Evolutionary conservation across 2,113 vertebrate genomes (phyloP).

Genomic region (Calyptomena viridis): DNA sequence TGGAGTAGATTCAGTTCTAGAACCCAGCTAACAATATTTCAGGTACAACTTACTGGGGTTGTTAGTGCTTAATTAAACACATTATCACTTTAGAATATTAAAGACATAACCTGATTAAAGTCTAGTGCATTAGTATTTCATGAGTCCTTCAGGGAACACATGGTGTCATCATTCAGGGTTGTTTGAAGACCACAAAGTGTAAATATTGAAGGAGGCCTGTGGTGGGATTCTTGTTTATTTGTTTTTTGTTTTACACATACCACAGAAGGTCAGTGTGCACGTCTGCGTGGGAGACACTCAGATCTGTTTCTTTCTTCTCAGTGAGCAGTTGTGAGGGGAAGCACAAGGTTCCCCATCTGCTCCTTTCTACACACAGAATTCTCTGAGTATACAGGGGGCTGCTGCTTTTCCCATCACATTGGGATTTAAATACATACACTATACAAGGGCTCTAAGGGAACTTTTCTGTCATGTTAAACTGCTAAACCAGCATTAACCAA

Average conservation of each 20-base stretch:
- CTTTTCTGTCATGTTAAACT: background rate
- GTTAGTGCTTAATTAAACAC: background rate
- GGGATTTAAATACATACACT: background rate
- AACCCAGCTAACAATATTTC: background rate
- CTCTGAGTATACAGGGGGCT: background rate
- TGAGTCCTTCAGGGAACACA: background rate
- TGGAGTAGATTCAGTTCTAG: background rate
- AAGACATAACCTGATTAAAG: background rate
- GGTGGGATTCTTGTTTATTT: background rate
- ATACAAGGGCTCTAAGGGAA: too few species aligned
- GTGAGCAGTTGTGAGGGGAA: background rate
- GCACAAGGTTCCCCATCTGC: background rate
- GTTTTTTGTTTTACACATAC: background rate
- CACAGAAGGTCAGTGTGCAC: background rate
- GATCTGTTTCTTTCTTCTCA: background rate
- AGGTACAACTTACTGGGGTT: background rate
- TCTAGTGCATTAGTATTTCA: background rate
- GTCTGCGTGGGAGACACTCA: rapidly evolving
- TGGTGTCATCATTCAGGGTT: rapidly evolving
- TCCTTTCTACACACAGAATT: background rate
- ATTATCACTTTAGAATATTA: background rate
- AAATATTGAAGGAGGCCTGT: constrained; percentile 5
- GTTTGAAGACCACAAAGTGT: background rate
- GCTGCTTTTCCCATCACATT: background rate
- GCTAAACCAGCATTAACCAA: background rate